Evolutionary conservation across 2,888 invertebrate genomes (phyloP).

Genomic region (Scaptomyza parva): DNA sequence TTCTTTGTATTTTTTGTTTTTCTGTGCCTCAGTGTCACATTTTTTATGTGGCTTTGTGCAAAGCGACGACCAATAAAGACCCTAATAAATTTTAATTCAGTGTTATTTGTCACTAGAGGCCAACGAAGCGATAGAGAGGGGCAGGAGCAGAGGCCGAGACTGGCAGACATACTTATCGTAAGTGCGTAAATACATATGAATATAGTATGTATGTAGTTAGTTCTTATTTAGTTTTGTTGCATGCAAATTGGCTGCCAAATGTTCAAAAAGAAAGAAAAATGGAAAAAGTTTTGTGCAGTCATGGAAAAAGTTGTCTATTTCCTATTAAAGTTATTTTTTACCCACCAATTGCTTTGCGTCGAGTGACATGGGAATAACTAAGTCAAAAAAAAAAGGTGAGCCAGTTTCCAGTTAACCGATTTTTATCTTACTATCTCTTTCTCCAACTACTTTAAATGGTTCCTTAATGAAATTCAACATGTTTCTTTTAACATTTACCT

Average conservation of each 20-base stretch:
- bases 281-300: constrained; percentile 32
- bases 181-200: constrained; percentile 18
- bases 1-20: constrained; percentile 19
- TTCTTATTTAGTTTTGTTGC: constrained; percentile 35
- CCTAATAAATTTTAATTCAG: constrained; percentile 79
- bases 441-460: neutral
- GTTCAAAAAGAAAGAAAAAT: neutral
- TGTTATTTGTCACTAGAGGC: constrained; percentile 77
- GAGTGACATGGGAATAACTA: constrained; percentile 3
- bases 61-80: constrained; percentile 74
- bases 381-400: no score
- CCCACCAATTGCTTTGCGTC: constrained; percentile 18
- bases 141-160: no score
- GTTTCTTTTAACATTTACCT: neutral
- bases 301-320: constrained; percentile 27
- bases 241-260: constrained; percentile 30
- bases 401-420: neutral
- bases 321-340: constrained; percentile 26
- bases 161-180: neutral
- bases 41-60: constrained; percentile 49
- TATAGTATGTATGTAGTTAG: constrained; percentile 1
- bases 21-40: constrained; percentile 14
- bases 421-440: neutral
- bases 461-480: neutral
- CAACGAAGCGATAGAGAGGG: constrained; percentile 7